Evolutionary conservation across 2,888 invertebrate species (phyloP).

Genomic region (Chloromyia formosa): DNA sequence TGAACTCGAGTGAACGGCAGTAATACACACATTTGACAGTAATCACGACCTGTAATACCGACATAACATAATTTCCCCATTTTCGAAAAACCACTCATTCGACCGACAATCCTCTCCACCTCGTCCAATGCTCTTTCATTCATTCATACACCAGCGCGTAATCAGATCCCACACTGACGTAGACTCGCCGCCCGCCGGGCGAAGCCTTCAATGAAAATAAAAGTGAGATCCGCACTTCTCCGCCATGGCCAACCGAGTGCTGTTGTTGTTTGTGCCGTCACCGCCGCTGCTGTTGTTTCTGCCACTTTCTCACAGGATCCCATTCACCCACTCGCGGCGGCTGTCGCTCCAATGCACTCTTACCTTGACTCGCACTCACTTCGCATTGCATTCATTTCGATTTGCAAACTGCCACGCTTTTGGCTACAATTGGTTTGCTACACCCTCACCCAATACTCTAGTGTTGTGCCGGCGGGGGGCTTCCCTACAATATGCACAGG

Average conservation of each 20-base stretch:
- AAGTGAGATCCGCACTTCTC: slow-evolving; percentile 22
- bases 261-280: neutral
- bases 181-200: neutral
- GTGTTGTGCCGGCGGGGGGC: neutral
- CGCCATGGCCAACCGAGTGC: neutral
- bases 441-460: too few species aligned
- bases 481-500: neutral
- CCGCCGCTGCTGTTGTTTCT: neutral
- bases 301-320: neutral
- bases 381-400: neutral
- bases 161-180: slow-evolving; percentile 1
- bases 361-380: neutral
- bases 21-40: slow-evolving; percentile 5
- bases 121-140: neutral
- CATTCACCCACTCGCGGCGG: neutral
- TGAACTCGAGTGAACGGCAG: neutral
- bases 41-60: slow-evolving; percentile 10
- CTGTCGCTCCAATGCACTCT: neutral
- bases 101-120: neutral
- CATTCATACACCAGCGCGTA: neutral
- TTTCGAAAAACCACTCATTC: slow-evolving; percentile 24
- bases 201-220: slow-evolving; percentile 23
- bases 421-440: neutral
- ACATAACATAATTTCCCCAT: slow-evolving; percentile 1
- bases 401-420: neutral